phyloP scores from a whole-genome alignment of 2,888 invertebrate genomes.

The Watsonalla binaria region DNA sequence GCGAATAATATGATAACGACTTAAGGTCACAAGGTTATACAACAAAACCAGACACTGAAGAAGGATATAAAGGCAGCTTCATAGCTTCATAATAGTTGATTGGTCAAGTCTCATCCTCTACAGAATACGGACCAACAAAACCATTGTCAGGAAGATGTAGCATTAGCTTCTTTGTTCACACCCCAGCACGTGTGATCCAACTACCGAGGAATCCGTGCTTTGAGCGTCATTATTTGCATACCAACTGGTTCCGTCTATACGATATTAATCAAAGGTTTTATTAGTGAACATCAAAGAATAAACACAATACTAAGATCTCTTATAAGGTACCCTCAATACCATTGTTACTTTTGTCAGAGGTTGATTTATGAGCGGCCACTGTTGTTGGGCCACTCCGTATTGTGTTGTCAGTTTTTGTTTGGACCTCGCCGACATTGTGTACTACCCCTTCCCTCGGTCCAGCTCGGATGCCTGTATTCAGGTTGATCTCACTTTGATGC shows the following conservation, averaged over 20 bases:
- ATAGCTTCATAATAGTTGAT: slow-evolving; percentile 23
- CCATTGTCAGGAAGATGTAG: slow-evolving; percentile 65
- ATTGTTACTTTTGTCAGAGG: slow-evolving; percentile 78
- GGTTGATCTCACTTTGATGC: slow-evolving; percentile 73
- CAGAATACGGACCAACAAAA: slow-evolving; percentile 53
- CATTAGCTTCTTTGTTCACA: slow-evolving; percentile 60
- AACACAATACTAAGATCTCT: slow-evolving; percentile 77
- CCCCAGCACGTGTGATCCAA: slow-evolving; percentile 71
- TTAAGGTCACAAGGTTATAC: neutral
- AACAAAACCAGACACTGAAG: no score
- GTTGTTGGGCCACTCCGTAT: slow-evolving; percentile 74
- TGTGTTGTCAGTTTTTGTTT: slow-evolving; percentile 78
- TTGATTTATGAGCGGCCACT: slow-evolving; percentile 78
- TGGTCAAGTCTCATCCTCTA: slow-evolving; percentile 25
- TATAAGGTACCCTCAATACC: slow-evolving; percentile 78
- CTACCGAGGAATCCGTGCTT: slow-evolving; percentile 61
- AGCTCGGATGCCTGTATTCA: slow-evolving; percentile 70
- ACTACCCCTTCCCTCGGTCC: slow-evolving; percentile 69
- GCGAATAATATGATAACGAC: no score
- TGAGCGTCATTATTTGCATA: slow-evolving; percentile 73
- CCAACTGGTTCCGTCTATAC: slow-evolving; percentile 74
- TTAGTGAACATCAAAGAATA: slow-evolving; percentile 78
- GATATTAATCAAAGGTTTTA: slow-evolving; percentile 80
- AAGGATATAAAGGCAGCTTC: neutral
- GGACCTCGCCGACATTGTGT: slow-evolving; percentile 74